Evolutionary conservation across 2,113 vertebrate species (phyloP), one percentile per base, ranked within the genome.

Genomic region (Malurus cyaneus): DNA sequence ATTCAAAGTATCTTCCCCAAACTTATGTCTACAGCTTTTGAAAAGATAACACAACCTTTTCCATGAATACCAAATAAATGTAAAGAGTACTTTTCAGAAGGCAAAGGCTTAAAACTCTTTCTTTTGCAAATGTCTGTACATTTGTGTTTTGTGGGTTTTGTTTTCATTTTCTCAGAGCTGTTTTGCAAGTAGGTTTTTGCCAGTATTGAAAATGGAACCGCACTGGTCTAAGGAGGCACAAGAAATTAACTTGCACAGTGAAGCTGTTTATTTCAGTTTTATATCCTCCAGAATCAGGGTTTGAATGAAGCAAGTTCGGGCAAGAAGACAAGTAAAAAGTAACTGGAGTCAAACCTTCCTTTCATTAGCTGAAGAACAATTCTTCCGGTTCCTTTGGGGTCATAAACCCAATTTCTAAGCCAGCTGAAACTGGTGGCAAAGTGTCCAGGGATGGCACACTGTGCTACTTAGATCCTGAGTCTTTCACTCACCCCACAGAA

Each of bases 361-460:
- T 54, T 89, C 2, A 44, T 86, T 69, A 72, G 36, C 15, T 74
- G 79, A 71, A 65, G 29, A 81, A 71, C 17, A 49, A 28, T 56
- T 87, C 28, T 56, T 71, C 20, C 5, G 17, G 12, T 54, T 91
- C 50, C 53, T 69, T 88, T 25, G 46, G 29, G 21, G 14, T 54
- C 39, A 73, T 53, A 59, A 79, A 94, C 21, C 31, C 28, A 53
- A 18, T 18, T 87, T 29, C 65, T 57, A 79, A 74, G 18, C 24
- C 56, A 67, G 64, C 9, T 80, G 67, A 84, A 89, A 20, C 1
- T 39, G 57, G 23, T 78, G 53, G 53, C 69, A 71, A 95, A 84
- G 47, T 0, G 0, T 20, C 26, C 17, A 23, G 26, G 34, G 42
- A 39, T 47, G 41, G 53, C 17, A 71, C n/a, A n/a, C 3, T 14